A percentile compares a stretch with the other conserved stretches of the same genome.
Conservation (phyloP, 2,888 invertebrate genomes). For the Pseudococcus jackbeardsleyi region DNA sequence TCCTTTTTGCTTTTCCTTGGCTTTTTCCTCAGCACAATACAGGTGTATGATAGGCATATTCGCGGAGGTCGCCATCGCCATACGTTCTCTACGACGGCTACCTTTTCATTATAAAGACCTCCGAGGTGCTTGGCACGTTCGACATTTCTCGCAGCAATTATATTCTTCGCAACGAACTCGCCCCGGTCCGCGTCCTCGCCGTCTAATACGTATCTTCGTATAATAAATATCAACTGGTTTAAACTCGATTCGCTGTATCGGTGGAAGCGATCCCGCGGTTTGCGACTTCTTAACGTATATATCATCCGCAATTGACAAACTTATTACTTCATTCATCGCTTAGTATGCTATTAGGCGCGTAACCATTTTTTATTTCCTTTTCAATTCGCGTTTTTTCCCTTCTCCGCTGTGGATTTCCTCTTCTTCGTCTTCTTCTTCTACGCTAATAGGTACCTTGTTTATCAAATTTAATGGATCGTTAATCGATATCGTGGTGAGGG, state of each 20-base stretch:
- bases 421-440: neutral
- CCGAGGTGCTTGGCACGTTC: conserved; percentile 53
- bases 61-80: conserved; percentile 30
- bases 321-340: conserved; percentile 52
- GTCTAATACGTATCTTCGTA: conserved; percentile 36
- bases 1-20: neutral
- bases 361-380: conserved; percentile 5
- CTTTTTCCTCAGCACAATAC: neutral
- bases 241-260: conserved; percentile 29
- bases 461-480: conserved; percentile 4
- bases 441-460: neutral
- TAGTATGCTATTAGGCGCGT: conserved; percentile 45
- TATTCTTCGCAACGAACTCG: neutral
- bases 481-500: conserved; percentile 4
- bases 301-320: conserved; percentile 50
- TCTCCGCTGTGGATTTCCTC: neutral
- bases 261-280: conserved; percentile 26
- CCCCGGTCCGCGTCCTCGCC: neutral
- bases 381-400: neutral
- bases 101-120: conserved; percentile 50
- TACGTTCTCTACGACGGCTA: neutral
- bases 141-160: conserved; percentile 54
- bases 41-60: conserved; percentile 21
- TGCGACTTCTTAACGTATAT: conserved; percentile 50
- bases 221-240: conserved; percentile 50